A percentile compares a stretch with the other conserved stretches of the same genome.
phyloP scores from a whole-genome alignment of 2,888 invertebrate genomes.

The Nasonovia ribisnigri region DNA sequence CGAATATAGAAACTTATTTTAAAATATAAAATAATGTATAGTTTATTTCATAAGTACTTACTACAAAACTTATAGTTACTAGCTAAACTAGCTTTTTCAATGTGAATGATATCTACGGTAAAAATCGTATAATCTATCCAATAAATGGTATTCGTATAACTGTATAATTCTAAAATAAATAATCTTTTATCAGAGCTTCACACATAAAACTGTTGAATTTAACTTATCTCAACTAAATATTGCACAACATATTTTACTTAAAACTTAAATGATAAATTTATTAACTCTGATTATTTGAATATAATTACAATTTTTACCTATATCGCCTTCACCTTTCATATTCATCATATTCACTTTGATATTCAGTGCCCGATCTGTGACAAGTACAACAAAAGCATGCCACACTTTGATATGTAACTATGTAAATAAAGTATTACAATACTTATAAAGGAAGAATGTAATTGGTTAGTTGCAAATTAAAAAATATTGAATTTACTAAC shows the following conservation, averaged over 20 bases:
- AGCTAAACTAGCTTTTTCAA: too few relatives aligned
- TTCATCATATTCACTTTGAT: constrained; percentile 69
- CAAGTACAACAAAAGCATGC: constrained; percentile 59
- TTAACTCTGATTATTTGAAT: not conserved
- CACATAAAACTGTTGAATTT: not conserved
- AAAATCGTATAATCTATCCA: too few relatives aligned
- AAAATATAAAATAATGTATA: too few relatives aligned
- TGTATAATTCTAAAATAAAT: not conserved
- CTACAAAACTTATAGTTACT: too few relatives aligned
- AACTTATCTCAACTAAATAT: not conserved
- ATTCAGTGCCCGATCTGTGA: constrained; percentile 69
- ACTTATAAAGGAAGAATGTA: not conserved
- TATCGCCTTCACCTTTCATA: constrained; percentile 46
- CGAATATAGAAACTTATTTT: too few relatives aligned
- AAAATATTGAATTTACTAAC: not conserved
- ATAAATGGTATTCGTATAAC: too few relatives aligned
- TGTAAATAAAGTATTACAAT: constrained; percentile 13
- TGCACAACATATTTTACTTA: not conserved
- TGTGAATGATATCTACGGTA: too few relatives aligned
- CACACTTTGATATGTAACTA: constrained; percentile 27
- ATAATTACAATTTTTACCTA: constrained; percentile 47
- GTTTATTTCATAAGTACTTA: too few relatives aligned
- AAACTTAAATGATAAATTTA: not conserved
- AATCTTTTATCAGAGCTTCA: not conserved
- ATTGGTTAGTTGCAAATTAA: constrained; percentile 38